A percentile compares a stretch with the other conserved stretches of the same genome.
These are phyloP conservation scores for Corapipo altera DNA, from an alignment of 2,113 vertebrate species.

Conservation along the genomic window DNA sequence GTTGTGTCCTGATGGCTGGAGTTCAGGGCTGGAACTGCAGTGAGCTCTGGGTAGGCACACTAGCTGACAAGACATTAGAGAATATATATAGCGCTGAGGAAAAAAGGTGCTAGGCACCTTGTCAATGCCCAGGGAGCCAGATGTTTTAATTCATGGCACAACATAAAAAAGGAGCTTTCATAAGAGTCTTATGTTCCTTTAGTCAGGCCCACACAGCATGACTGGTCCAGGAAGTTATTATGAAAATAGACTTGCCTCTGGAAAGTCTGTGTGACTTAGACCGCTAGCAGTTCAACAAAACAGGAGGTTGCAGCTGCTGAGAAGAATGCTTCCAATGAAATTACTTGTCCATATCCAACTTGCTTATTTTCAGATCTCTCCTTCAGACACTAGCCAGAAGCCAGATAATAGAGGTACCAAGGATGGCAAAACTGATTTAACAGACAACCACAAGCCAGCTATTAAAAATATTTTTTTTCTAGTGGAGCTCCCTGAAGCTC, in stretches of 20 bases:
- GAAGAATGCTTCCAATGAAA: constrained; percentile 6
- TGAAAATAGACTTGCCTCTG: constrained; percentile 48
- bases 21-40: constrained; percentile 21
- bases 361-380: not conserved
- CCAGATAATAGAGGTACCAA: not conserved
- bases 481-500: not conserved
- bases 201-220: constrained; percentile 52
- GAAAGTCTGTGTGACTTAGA: constrained; percentile 34
- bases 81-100: not conserved
- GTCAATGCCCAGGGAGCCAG: not conserved
- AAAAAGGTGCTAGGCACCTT: constrained; percentile 33
- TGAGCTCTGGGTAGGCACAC: not conserved
- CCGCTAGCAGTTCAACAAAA: not conserved
- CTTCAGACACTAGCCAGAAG: not conserved
- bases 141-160: constrained; percentile 48
- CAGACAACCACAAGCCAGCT: not conserved
- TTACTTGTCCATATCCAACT: not conserved
- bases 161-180: constrained; percentile 35
- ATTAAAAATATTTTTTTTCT: not conserved
- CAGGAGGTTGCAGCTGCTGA: constrained; percentile 49
- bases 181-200: constrained; percentile 12
- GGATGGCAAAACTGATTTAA: not conserved
- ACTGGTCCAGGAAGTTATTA: constrained; percentile 48
- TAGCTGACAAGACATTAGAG: not conserved
- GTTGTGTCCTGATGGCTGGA: not conserved